A percentile compares a stretch with the other conserved stretches of the same genome.
These are phyloP conservation scores for Dysidea cf. avara DNA, from an alignment of 37 sponge, comb jelly and placozoan species.

Conservation along the genomic window DNA sequence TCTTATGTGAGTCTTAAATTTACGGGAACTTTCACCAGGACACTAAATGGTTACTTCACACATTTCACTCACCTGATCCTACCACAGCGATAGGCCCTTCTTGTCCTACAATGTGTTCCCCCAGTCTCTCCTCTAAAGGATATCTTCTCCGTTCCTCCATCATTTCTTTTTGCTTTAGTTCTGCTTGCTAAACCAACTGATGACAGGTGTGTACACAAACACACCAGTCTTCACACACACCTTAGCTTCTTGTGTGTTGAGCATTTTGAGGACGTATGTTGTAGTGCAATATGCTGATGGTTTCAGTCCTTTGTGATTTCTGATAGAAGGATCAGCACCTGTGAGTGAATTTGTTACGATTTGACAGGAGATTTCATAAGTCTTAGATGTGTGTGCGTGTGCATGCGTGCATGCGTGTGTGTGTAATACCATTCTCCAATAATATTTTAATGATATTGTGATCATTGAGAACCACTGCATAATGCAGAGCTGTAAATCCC, in stretches of 20 bases:
- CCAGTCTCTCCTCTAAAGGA: conserved; percentile 65
- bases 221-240: conserved; percentile 9
- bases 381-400: too few species aligned
- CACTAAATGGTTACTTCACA: too few species aligned
- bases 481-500: conserved; percentile 93
- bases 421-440: conserved; percentile 47
- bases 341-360: too few species aligned
- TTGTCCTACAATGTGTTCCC: conserved; percentile 82
- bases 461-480: conserved; percentile 74
- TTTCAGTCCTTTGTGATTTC: conserved; percentile 40
- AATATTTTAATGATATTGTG: conserved; percentile 50
- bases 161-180: conserved; percentile 13
- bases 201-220: background rate
- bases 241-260: conserved; percentile 28
- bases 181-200: conserved; percentile 21
- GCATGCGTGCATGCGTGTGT: too few species aligned
- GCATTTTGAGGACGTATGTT: conserved; percentile 5
- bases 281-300: conserved; percentile 44
- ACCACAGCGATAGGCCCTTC: conserved; percentile 80
- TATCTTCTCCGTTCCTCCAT: conserved; percentile 61
- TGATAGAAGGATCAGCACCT: conserved; percentile 67
- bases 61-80: conserved; percentile 55
- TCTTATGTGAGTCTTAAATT: too few species aligned
- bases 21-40: too few species aligned
- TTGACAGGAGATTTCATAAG: background rate